Evolutionary conservation across 1,140 invertebrate genomes (phyloP), one percentile per base, ranked within the genome.

Genomic region (Papilio polyxenes): DNA sequence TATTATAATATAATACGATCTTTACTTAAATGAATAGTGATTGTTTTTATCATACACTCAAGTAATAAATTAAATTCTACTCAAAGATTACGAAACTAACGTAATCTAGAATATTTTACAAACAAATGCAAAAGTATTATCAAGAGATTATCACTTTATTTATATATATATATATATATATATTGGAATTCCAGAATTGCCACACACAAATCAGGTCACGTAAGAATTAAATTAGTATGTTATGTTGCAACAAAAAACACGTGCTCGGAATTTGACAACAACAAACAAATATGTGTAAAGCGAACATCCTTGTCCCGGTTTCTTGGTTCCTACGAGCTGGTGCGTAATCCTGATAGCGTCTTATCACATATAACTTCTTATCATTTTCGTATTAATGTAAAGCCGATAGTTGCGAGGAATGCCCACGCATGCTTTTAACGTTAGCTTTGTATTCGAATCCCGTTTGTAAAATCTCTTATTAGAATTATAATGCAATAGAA

Each of bases 271-370:
- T 92, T 90, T 89, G 87, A 91, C 86, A 91, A 92, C 85, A 90
- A 92, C 91, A 92, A 92, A 90, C 88, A 90, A 89, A 89, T 77
- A 89, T 89, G 88, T 90, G 86, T 89, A 84, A 83, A 83, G 72
- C 85, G 86, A 86, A 31, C 89, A 93, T 91, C 92, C 93, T 94
- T 94, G 93, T 88, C 93, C 93, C 90, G 89, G 89, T 92, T 93
- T 92, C 89, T 89, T 85, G 86, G 90, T 92, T 93, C 90, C 91
- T 93, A 89, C 89, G 88, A 87, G 87, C 88, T 88, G 85, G 87
- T 87, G 84, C 87, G 89, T 90, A 90, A 92, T 92, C 91, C 87
- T 85, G 91, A 92, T 93, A 92, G 80, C 86, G 81, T 80, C 84
- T 85, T 91, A 91, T 92, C 90, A 85, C 82, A 86, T 83, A 87